Evolutionary conservation across 2,888 invertebrate genomes (phyloP), one percentile per base, ranked within the genome.

Genomic region (Cryptocephalus moraei): DNA sequence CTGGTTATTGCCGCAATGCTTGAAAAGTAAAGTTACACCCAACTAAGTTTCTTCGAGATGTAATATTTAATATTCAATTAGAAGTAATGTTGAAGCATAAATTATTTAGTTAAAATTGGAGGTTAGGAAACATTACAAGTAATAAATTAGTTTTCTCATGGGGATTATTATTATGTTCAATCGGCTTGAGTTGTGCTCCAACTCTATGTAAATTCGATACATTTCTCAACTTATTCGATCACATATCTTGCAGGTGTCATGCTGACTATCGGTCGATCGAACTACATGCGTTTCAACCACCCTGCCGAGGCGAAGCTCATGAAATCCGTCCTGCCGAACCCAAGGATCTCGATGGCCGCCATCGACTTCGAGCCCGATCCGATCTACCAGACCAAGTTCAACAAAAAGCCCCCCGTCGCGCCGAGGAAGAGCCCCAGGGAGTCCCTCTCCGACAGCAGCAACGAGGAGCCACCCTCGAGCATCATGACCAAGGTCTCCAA

Each of bases 281-380:
- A 90, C 71, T 91, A 90, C 72, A 82, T 93, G 70, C 84, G 93
- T 39, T 93, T 91, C 75, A 92, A 93, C 72, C 89, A 92, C 69
- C 93, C 93, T 0, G 86, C 86, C 45, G 91, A 92, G 66, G 91
- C 91, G 4, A 82, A 85, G 68, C 77, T 89, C 59, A 86, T 91
- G 78, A 89, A 88, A 69, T 86, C 89, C 0, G 85, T 87, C 6
- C 74, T 91, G 52, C 86, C 87, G 0, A 81, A 86, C 49, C 80
- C 83, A 1, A 68, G 86, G 64, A 83, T 86, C 52, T 86, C 87
- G 41, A 85, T 86, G 84, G 81, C 85, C 31, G 85, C 88, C 9
- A 80, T 86, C 54, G 82, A 81, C 59, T 87, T 83, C 62, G 74
- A 73, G 59, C 63, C 64, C n/a, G 67, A 68, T 33, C 60, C 60